phyloP scores from a whole-genome alignment of 2,888 invertebrate species.

The Brachycybe producta region DNA sequence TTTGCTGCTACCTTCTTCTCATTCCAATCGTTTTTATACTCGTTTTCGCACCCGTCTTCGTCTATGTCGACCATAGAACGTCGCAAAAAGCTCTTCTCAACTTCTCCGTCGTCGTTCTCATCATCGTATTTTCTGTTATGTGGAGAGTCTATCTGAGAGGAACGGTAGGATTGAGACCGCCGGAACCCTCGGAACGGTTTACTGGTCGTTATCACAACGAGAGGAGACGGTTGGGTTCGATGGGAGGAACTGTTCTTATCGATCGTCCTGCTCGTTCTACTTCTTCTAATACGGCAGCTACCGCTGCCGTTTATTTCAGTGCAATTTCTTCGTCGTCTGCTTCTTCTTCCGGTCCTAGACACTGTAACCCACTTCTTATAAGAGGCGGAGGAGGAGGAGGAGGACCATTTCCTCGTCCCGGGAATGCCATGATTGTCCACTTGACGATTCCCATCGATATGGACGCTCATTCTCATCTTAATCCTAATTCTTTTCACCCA shows the following conservation, averaged over 20 bases:
- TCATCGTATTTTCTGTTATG: not conserved
- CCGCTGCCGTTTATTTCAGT: no score
- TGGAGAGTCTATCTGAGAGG: no score
- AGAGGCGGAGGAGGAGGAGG: not conserved
- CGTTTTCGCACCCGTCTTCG: not conserved
- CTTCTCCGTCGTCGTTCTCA: not conserved
- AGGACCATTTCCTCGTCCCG: not conserved
- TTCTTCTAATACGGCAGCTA: not conserved
- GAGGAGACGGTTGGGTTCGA: not conserved
- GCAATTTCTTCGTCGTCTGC: not conserved
- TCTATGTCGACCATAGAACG: no score
- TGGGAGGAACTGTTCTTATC: not conserved
- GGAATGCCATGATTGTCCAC: not conserved
- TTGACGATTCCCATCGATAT: no score
- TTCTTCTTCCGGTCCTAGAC: not conserved
- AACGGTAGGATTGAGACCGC: no score
- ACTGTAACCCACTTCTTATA: not conserved
- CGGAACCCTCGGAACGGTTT: no score
- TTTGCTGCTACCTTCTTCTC: not conserved
- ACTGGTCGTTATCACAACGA: no score
- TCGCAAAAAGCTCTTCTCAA: no score
- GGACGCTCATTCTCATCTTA: not conserved
- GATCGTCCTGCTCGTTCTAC: not conserved
- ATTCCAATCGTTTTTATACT: not conserved
- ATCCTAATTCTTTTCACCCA: not conserved